Evolutionary conservation across 2,888 invertebrate genomes (phyloP), one percentile per base, ranked within the genome.

Genomic region (Drosophila infuscata): DNA sequence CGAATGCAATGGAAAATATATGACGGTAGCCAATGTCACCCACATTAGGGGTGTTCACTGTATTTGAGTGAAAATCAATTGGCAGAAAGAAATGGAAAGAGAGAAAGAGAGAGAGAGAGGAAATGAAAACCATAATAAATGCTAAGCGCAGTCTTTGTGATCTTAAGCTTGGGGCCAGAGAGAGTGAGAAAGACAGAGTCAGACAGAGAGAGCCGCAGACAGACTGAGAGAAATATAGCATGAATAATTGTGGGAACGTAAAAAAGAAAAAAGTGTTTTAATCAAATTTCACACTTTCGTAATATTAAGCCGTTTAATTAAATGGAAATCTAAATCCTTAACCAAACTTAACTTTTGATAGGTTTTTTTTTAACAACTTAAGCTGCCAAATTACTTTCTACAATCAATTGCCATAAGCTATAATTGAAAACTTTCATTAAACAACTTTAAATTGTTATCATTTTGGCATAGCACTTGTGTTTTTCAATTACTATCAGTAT

Each of bases 21-120:
- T 79, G 75, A 72, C 51, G 66, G 30, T 53, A 62, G 56, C 58
- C 66, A 79, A 82, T 76, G 64, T 62, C 66, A 59, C 58, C 59
- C 51, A 56, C 70, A 70, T 59, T 63, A 54, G 65, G 80, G 68
- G 60, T 74, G 43, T 70, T 70, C 66, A 68, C 48, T 36, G 33
- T 54, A 30, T 43, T 17, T 12, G 15, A 38, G 32, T 20, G 11
- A 30, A 48, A 63, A 57, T 25, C 5, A 12, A n/a, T 59, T 36
- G 17, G 7, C 38, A 36, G 30, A 41, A 15, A 38, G 17, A 38
- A 11, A 11, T 30, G 32, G 36, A 17, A 38, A 17, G 38, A 17
- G 38, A 25, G 17, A 49, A 15, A 35, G 17, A 46, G 7, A 12
- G n/a, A 36, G 32, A 36, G 0, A 15, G 8, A 17, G 20, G 15